phyloP scores from a whole-genome alignment of 2,113 vertebrate genomes.

The Chloropsis hardwickii region DNA sequence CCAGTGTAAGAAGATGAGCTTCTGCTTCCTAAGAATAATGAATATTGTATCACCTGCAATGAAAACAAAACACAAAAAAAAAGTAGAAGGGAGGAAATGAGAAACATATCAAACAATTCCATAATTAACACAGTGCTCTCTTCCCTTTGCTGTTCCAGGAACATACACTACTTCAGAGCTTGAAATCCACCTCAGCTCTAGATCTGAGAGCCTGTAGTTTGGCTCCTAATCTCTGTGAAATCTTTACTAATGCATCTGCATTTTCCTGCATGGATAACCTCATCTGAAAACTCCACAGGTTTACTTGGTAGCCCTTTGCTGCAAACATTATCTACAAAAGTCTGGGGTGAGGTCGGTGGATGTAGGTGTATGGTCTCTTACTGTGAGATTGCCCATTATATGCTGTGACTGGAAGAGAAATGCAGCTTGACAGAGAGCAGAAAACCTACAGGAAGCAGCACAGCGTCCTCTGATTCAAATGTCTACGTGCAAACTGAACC shows the following conservation, averaged over 20 bases:
- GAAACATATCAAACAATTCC: background rate
- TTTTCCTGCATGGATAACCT: background rate
- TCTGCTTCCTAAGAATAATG: constrained; percentile 98
- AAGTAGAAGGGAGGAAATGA: background rate
- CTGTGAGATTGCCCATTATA: background rate
- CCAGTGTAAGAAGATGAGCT: constrained; percentile 99
- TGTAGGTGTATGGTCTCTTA: rapidly evolving
- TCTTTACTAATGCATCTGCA: background rate
- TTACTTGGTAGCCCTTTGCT: background rate
- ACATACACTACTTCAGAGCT: background rate
- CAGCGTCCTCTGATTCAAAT: background rate
- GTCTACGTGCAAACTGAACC: background rate
- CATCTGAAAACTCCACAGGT: background rate
- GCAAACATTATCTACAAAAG: background rate
- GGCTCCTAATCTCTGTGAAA: background rate
- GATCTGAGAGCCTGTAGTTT: background rate
- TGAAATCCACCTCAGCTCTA: background rate
- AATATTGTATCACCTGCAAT: constrained; percentile 94
- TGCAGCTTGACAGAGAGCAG: background rate
- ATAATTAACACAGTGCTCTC: background rate
- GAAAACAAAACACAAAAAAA: background rate
- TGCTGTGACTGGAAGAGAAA: background rate
- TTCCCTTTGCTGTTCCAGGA: background rate
- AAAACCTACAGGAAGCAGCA: background rate
- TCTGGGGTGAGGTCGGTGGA: background rate